phyloP scores from a whole-genome alignment of 1,140 invertebrate species.

The Steinernema khuongi region DNA sequence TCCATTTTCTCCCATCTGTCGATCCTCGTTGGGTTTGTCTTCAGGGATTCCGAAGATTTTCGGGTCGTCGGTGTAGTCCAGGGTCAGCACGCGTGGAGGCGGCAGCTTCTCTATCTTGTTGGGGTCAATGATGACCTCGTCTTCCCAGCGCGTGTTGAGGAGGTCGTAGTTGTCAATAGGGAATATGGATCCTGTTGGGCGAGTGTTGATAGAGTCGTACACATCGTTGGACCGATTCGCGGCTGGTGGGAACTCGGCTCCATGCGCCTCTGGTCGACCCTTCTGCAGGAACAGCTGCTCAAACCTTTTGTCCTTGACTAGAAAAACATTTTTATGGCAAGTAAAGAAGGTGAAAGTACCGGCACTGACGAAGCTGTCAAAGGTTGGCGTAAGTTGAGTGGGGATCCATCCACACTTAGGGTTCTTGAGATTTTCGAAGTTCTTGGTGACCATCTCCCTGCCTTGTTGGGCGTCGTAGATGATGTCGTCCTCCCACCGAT shows the following conservation, averaged over 20 bases:
- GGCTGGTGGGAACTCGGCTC: background rate
- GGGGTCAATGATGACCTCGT: constrained; percentile 95
- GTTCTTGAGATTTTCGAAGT: constrained; percentile 31
- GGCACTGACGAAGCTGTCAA: constrained; percentile 39
- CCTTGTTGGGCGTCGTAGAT: constrained; percentile 95
- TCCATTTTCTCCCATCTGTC: constrained; percentile 38
- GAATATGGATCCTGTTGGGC: constrained; percentile 52
- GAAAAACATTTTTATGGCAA: too few species aligned
- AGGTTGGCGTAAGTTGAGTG: constrained; percentile 51
- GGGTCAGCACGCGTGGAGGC: constrained; percentile 83
- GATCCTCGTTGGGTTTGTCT: constrained; percentile 19
- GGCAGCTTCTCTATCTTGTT: constrained; percentile 69
- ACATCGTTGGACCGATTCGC: background rate
- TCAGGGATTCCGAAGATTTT: constrained; percentile 55
- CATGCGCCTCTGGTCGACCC: background rate
- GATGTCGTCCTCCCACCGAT: constrained; percentile 92
- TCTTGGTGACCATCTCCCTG: constrained; percentile 40
- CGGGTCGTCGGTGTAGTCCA: constrained; percentile 87
- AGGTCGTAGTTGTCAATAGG: constrained; percentile 54
- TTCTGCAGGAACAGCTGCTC: constrained; percentile 50
- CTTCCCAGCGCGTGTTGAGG: constrained; percentile 76
- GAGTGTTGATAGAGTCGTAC: background rate
- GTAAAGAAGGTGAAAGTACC: too few species aligned
- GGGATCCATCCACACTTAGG: constrained; percentile 56
- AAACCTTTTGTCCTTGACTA: background rate